A percentile compares a stretch with the other conserved stretches of the same genome.
These are phyloP conservation scores for Champsocephalus gunnari DNA, from an alignment of 2,797 vertebrate species.

Conservation along the genomic window DNA sequence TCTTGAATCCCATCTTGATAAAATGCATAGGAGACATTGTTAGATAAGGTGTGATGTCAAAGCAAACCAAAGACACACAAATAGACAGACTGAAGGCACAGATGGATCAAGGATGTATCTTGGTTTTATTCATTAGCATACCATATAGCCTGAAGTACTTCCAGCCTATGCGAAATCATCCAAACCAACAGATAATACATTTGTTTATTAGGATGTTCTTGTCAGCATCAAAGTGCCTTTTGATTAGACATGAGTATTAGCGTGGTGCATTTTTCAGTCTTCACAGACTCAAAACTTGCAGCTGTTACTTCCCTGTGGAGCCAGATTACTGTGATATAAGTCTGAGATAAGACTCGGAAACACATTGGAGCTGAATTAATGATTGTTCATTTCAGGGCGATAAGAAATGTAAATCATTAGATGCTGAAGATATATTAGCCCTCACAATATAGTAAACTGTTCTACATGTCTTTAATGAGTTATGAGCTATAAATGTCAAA, in stretches of 20 bases:
- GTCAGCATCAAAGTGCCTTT: slow-evolving; percentile 22
- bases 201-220: slow-evolving; percentile 40
- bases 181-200: slow-evolving; percentile 29
- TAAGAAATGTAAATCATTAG: background rate
- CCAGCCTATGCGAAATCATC: slow-evolving; percentile 40
- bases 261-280: background rate
- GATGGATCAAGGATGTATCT: background rate
- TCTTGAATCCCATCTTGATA: background rate
- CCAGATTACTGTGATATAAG: background rate
- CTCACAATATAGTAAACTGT: background rate
- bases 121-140: slow-evolving; percentile 9
- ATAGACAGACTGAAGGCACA: background rate
- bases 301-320: background rate
- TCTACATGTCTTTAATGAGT: slow-evolving; percentile 1
- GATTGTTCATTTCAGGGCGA: background rate
- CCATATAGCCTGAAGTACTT: slow-evolving; percentile 1
- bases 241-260: background rate
- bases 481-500: slow-evolving; percentile 29
- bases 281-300: background rate
- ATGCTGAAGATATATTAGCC: background rate
- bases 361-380: background rate
- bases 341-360: background rate
- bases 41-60: accelerated
- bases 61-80: background rate
- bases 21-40: background rate